Conservation (phyloP, 1,140 invertebrate species). For the Pseudomyrmex pallidus region DNA sequence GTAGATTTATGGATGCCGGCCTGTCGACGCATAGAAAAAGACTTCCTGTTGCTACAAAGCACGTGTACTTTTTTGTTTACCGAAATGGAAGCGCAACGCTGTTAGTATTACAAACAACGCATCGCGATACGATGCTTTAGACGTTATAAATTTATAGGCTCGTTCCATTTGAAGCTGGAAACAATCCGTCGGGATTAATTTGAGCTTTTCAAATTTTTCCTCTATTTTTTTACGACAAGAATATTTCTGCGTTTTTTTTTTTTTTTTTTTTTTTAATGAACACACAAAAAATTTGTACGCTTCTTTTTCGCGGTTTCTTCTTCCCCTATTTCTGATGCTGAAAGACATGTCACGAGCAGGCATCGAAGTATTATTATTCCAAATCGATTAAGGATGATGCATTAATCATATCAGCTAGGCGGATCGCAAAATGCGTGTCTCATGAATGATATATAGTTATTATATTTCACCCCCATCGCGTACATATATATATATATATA, state of each 20-base stretch:
- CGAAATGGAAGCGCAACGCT: slow-evolving; percentile 4
- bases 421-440: slow-evolving; percentile 43
- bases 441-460: slow-evolving; percentile 49
- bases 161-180: neutral
- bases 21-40: slow-evolving; percentile 14
- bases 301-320: slow-evolving; percentile 8
- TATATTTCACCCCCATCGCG: slow-evolving; percentile 7
- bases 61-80: slow-evolving; percentile 20
- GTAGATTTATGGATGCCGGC: slow-evolving; percentile 42
- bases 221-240: slow-evolving; percentile 1
- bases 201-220: neutral
- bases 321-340: neutral
- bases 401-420: slow-evolving; percentile 66
- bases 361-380: slow-evolving; percentile 50
- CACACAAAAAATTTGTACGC: neutral
- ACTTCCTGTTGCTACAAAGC: neutral
- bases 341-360: slow-evolving; percentile 45
- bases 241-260: too few relatives aligned
- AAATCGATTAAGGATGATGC: slow-evolving; percentile 64
- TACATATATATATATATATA: slow-evolving; percentile 28
- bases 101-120: slow-evolving; percentile 15
- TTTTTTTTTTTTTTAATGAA: too few relatives aligned
- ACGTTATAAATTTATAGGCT: neutral
- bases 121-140: slow-evolving; percentile 5
- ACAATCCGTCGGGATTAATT: neutral